Evolutionary conservation across 2,888 invertebrate species (phyloP).

Genomic region (Acleris literana): DNA sequence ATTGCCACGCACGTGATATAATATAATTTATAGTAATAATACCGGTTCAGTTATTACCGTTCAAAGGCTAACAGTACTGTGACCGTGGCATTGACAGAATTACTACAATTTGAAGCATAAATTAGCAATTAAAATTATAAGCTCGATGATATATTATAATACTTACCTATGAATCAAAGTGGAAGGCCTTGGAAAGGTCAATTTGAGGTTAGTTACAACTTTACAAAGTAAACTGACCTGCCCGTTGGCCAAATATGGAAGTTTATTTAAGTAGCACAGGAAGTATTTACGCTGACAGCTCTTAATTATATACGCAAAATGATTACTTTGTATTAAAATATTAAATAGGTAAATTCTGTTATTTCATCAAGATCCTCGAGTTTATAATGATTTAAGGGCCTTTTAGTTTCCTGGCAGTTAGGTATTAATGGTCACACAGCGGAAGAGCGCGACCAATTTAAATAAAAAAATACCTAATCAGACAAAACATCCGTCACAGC

Average conservation of each 20-base stretch:
- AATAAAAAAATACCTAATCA: neutral
- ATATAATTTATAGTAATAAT: conserved; percentile 4
- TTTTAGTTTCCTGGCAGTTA: conserved; percentile 10
- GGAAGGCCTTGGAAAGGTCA: conserved; percentile 23
- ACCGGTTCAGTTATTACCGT: conserved; percentile 25
- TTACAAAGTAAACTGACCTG: neutral
- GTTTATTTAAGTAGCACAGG: neutral
- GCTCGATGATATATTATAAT: conserved; percentile 26
- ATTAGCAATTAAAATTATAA: conserved; percentile 41
- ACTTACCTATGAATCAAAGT: conserved; percentile 26
- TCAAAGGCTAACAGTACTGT: conserved; percentile 28
- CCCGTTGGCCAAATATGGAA: neutral
- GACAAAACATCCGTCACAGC: too few species aligned
- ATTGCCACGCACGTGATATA: conserved; percentile 14
- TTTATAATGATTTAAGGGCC: conserved; percentile 23
- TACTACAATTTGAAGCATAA: conserved; percentile 42
- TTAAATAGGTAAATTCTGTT: neutral
- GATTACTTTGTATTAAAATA: too few species aligned
- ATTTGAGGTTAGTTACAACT: neutral
- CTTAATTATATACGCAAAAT: too few species aligned
- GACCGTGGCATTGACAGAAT: conserved; percentile 48
- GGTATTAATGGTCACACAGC: conserved; percentile 12
- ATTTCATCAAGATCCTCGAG: conserved; percentile 18
- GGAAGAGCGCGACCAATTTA: conserved; percentile 22
- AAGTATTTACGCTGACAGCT: too few species aligned